These are phyloP conservation scores for Trinectes maculatus DNA, from an alignment of 2,113 vertebrate species.

Conservation along the genomic window DNA sequence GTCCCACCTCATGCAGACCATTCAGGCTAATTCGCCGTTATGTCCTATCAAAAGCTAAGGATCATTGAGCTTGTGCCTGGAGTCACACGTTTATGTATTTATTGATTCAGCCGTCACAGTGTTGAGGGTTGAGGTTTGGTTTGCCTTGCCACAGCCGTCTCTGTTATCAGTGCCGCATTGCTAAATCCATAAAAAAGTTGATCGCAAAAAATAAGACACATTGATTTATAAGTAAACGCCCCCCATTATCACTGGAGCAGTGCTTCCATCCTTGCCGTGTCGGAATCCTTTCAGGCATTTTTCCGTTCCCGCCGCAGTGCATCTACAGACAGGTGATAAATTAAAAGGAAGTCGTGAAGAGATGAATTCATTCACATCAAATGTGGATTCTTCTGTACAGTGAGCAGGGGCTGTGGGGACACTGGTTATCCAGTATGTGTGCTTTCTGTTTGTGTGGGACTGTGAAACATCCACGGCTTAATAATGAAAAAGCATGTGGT, in stretches of 20 bases:
- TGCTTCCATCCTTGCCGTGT: constrained; percentile 3
- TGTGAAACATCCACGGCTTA: not conserved
- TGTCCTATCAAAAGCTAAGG: not conserved
- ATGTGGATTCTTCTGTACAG: not conserved
- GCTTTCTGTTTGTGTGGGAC: not conserved
- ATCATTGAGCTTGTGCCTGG: not conserved
- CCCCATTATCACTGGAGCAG: constrained; percentile 18
- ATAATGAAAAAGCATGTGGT: not conserved
- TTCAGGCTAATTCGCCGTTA: not conserved
- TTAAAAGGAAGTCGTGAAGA: not conserved
- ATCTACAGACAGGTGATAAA: not conserved
- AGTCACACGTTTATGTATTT: not conserved
- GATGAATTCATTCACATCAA: not conserved
- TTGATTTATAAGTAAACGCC: constrained; percentile 34
- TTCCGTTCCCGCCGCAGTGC: constrained; percentile 17
- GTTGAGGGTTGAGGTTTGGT: not conserved
- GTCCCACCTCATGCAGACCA: not conserved
- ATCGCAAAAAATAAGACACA: constrained; percentile 11
- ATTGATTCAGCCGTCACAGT: not conserved
- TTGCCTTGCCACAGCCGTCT: not conserved
- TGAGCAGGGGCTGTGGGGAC: not conserved
- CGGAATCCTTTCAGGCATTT: constrained; percentile 23
- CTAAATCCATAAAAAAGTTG: constrained; percentile 21
- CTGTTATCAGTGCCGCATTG: constrained; percentile 5
- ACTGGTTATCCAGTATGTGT: not conserved